Evolutionary conservation across 2,888 invertebrate species (phyloP), one percentile per base, ranked within the genome.

Genomic region (Harpalus rufipes): DNA sequence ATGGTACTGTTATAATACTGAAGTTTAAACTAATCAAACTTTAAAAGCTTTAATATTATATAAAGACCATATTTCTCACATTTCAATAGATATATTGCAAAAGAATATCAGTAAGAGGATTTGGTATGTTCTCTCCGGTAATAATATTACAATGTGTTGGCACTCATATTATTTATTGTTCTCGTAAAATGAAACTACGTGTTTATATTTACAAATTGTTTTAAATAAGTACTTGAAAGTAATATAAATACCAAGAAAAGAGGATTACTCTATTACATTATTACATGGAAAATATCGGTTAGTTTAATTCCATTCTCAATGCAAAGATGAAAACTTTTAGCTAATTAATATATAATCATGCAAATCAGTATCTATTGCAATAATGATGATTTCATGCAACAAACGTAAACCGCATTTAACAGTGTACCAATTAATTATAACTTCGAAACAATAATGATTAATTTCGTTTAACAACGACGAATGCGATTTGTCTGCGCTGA

Each of bases 401-500:
- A 78, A 58, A 78, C 78, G 32, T 32, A 58, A 25, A 58, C 58
- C 78, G 16, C 78, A 78, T 78, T 32, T 21, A 56, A 78, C 32
- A 58, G 10, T 25, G 78, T 56, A n/a, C 25, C 18, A 78, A 78
- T 78, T 78, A 78, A 78, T 78, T 25, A 78, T 78, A 58, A 78
- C 78, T 78, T 78, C 58, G 78, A 58, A 78, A 78, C 78, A 78
- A 78, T 78, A 58, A 78, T 78, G 78, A 78, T 78, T 78, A 78
- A 78, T 78, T 74, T 78, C 78, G 78, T 78, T 58, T 32, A 78
- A 58, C 78, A 56, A 78, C 78, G 25, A 21, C 32, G 14, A 32
- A 78, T 21, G 32, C 58, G 58, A 56, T 41, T 56, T 58, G 78
- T 56, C 14, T 8, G 14, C 32, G 25, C 21, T 78, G 78, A 78